phyloP scores from a whole-genome alignment of 2,797 vertebrate genomes.

The Oryzias sinensis region DNA sequence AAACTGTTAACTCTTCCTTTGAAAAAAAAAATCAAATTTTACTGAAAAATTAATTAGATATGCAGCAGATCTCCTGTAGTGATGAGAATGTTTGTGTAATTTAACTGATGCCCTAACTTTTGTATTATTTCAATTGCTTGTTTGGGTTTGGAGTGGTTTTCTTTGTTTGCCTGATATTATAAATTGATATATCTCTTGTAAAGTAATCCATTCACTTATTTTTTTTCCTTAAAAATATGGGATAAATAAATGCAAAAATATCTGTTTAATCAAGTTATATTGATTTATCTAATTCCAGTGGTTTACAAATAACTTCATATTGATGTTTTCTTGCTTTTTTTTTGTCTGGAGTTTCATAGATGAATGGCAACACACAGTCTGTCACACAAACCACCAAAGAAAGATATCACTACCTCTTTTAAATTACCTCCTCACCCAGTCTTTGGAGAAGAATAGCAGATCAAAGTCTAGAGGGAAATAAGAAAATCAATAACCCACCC shows the following conservation, averaged over 20 bases:
- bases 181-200: conserved; percentile 12
- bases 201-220: conserved; percentile 16
- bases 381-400: conserved; percentile 7
- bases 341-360: not conserved
- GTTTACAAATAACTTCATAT: too few relatives aligned
- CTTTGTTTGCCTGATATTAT: conserved; percentile 32
- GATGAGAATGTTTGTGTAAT: conserved; percentile 28
- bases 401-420: conserved; percentile 32
- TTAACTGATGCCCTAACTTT: conserved; percentile 23
- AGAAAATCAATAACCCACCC: conserved; percentile 66
- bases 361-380: conserved; percentile 1
- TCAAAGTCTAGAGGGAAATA: conserved; percentile 62
- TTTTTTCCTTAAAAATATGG: conserved; percentile 9
- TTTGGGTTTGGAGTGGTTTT: conserved; percentile 40
- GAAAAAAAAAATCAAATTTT: not conserved
- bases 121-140: conserved; percentile 14
- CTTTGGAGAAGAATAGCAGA: conserved; percentile 59
- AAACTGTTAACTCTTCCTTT: conserved; percentile 13
- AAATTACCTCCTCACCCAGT: conserved; percentile 35
- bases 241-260: not conserved
- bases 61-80: conserved; percentile 41
- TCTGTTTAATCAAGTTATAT: too few relatives aligned
- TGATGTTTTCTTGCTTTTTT: too few relatives aligned
- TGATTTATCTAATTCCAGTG: too few relatives aligned
- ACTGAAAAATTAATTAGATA: conserved; percentile 15